phyloP scores from a whole-genome alignment of 2,888 invertebrate genomes.

The Drosophila mulleri region DNA sequence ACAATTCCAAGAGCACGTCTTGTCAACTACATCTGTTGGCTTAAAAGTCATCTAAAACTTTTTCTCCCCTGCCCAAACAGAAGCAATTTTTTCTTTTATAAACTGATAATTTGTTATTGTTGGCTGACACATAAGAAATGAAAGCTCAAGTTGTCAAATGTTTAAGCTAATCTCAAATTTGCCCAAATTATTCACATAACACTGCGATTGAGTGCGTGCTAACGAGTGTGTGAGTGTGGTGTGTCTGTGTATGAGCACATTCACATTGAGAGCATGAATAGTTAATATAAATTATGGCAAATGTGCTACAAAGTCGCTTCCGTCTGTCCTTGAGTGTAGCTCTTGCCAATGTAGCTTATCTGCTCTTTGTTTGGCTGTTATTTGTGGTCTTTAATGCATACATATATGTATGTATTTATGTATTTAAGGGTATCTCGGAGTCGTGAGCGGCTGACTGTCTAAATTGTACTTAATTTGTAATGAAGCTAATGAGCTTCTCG shows the following conservation, averaged over 20 bases:
- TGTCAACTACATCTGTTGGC: constrained; percentile 8
- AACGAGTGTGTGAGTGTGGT: constrained; percentile 4
- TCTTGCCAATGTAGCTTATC: neutral
- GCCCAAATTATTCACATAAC: constrained; percentile 76
- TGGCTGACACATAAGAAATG: constrained; percentile 54
- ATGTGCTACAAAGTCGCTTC: constrained; percentile 34
- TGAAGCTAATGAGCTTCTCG: constrained; percentile 73
- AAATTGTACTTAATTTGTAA: constrained; percentile 32
- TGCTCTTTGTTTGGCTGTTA: neutral
- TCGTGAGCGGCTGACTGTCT: no score
- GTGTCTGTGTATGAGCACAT: neutral
- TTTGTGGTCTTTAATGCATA: neutral
- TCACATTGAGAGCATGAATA: constrained; percentile 63
- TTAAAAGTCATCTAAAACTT: constrained; percentile 37
- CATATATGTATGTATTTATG: neutral
- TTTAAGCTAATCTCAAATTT: constrained; percentile 75
- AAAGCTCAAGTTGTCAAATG: constrained; percentile 57
- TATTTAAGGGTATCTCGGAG: constrained; percentile 8
- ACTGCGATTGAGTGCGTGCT: constrained; percentile 15
- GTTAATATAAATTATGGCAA: constrained; percentile 65
- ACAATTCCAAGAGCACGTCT: constrained; percentile 10
- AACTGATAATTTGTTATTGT: constrained; percentile 68
- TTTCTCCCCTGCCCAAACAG: neutral
- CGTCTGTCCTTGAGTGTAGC: constrained; percentile 9
- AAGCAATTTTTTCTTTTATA: constrained; percentile 56